Base-by-base conservation (phyloP, 1,140 invertebrate genomes). In the Drosophila fuyamai region DNA sequence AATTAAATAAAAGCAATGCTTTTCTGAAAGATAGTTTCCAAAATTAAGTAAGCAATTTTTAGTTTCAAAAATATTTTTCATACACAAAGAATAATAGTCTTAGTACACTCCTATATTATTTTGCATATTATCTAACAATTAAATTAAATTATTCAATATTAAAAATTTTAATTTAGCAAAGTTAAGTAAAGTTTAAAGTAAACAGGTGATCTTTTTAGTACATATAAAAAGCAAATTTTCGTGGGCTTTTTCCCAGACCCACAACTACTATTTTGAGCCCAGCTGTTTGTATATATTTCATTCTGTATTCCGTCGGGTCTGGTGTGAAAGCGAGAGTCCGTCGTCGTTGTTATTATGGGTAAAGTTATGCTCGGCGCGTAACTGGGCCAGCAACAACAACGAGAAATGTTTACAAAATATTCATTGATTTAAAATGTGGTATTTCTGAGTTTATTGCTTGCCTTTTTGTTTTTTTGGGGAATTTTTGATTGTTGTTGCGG, bases 301-400 rank as follows among this genome's bases (percentile, higher is more conserved):
- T 86, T 86, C 82, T 86, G 68, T 85, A 80, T 81, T 86, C 82
- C 70, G 80, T 65, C 55, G 54, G 44, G 59, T 56, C 56, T 61
- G 83, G 59, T 85, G 76, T 88, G 82, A 88, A 86, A 86, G 82
- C 82, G 79, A 82, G 82, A 85, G 78, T 86, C 53, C 67, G 68
- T 71, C 77, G 18, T 43, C 44, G 54, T 43, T 71, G 77, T 44
- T 67, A 53, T 50, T 80, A 68, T 55, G 74, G 77, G 36, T 67
- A 79, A 51, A 78, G 73, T 51, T 73, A 70, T 72, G 67, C 76
- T 50, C 70, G 79, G 36, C 75, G 74, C 75, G 63, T 76, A 76
- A 76, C 55, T 76, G 72, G 73, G 74, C 73, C 74, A 76, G 40
- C 36, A 72, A 48, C 35, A 75, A 67, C 50, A 60, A 76, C 73